Evolutionary conservation across 2,113 vertebrate species (phyloP).

Genomic region (Lampris megalopsis): DNA sequence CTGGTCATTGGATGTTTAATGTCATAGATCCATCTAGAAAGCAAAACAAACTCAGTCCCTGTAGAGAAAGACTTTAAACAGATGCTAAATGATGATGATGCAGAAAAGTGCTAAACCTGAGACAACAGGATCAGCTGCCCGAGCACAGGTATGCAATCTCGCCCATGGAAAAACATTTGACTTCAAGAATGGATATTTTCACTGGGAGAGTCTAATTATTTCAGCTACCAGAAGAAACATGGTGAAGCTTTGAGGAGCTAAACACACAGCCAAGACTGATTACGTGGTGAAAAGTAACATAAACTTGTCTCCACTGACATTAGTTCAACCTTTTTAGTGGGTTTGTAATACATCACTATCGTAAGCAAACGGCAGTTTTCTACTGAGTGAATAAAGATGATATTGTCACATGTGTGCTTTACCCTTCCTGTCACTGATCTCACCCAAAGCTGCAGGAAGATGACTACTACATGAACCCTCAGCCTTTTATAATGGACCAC

Average conservation of each 20-base stretch:
- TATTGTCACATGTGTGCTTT: constrained; percentile 39
- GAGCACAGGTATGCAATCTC: neutral
- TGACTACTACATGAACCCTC: constrained; percentile 63
- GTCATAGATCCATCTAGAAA: no score
- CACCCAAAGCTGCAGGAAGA: constrained; percentile 54
- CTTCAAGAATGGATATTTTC: no score
- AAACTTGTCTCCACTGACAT: neutral
- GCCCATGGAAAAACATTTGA: neutral
- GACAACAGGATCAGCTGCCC: neutral
- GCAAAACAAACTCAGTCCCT: no score
- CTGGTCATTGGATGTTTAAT: no score
- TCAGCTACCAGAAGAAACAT: neutral
- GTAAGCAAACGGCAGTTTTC: constrained; percentile 16
- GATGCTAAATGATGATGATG: neutral
- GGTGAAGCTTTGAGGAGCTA: neutral
- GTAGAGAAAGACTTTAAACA: neutral
- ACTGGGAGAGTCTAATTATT: no score
- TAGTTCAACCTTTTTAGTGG: no score
- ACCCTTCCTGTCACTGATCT: constrained; percentile 60
- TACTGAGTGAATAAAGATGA: constrained; percentile 41
- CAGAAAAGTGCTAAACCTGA: neutral
- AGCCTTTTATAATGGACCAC: constrained; percentile 51
- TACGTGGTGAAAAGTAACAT: neutral
- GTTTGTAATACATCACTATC: constrained; percentile 6
- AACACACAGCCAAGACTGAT: neutral